A percentile compares a stretch with the other conserved stretches of the same genome.
phyloP scores from a whole-genome alignment of 1,140 invertebrate species.

The Oryzaephilus surinamensis region DNA sequence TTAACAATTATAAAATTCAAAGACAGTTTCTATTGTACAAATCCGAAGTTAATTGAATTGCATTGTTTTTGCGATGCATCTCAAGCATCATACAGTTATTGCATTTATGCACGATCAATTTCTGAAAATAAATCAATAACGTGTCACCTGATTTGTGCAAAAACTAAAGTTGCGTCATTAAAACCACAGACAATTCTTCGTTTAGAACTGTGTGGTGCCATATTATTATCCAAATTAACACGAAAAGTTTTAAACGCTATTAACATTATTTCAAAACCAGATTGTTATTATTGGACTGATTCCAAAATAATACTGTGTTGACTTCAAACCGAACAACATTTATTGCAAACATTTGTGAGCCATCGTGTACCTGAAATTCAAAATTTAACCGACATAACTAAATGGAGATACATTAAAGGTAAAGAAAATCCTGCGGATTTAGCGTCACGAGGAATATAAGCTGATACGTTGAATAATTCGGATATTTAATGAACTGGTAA shows the following conservation, averaged over 20 bases:
- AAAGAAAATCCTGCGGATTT: slow-evolving; percentile 33
- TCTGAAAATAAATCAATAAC: neutral
- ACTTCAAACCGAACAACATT: slow-evolving; percentile 3
- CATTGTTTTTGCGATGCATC: slow-evolving; percentile 23
- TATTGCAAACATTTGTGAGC: slow-evolving; percentile 17
- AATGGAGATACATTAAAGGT: neutral
- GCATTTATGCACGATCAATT: slow-evolving; percentile 17
- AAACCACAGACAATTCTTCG: slow-evolving; percentile 32
- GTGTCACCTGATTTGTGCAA: slow-evolving; percentile 21
- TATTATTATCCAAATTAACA: slow-evolving; percentile 17
- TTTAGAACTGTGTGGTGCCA: slow-evolving; percentile 32
- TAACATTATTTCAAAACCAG: neutral
- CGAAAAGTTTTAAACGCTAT: slow-evolving; percentile 2
- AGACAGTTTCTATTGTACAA: too few species aligned
- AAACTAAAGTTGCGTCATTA: slow-evolving; percentile 32
- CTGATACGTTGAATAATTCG: slow-evolving; percentile 3
- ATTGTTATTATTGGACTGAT: slow-evolving; percentile 13
- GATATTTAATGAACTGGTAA: slow-evolving; percentile 19
- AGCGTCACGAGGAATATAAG: slow-evolving; percentile 20
- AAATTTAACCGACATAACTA: neutral
- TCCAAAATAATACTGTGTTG: slow-evolving; percentile 15
- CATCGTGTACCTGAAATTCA: slow-evolving; percentile 27
- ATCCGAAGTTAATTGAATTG: too few species aligned
- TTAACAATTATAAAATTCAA: too few species aligned
- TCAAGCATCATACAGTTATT: slow-evolving; percentile 21